Evolutionary conservation across 2,797 vertebrate genomes (phyloP), one percentile per base, ranked within the genome.

Genomic region (Aphelocoma californica): DNA sequence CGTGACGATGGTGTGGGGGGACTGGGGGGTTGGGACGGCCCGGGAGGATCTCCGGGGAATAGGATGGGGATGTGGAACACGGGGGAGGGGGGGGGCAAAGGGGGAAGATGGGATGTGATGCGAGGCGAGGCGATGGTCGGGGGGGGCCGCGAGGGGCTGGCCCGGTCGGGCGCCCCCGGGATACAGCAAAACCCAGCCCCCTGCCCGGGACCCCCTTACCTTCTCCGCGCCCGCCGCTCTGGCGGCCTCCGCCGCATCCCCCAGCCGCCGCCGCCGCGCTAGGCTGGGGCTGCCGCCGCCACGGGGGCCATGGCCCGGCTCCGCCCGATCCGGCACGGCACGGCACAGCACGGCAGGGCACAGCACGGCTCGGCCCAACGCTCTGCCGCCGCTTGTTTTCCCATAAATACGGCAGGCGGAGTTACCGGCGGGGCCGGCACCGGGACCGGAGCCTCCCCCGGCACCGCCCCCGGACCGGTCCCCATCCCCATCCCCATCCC

Each of bases 321-420:
- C 81, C 51, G 51, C 79, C 62, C 79, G 83, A 32, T 65, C 62
- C 61, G 25, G 38, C 54, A 31, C 17, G 28, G n/a, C 38, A 23
- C 80, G 17, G 26, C 44, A 23, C 80, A 15, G 26, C 44, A 4
- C n/a, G 18, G 57, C 69, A 2, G 75, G 32, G 47, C 47, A 16
- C 28, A 2, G 51, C 80, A 7, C 81, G n/a, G n/a, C 64, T 40
- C 56, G 83, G 56, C 64, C 83, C 65, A 19, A 5, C 56, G 64
- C 92, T 86, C 82, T 4, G 74, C 65, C 50, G 69, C 86, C 79
- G 77, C 89, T 90, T 93, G 94, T 82, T 84, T 86, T 90, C 53
- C n/a, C 67, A 84, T 91, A 87, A 93, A 92, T 93, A 90, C 57
- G 44, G 85, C 90, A 80, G 70, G 80, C 89, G 83, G 85, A 85